Evolutionary conservation across 2,113 vertebrate species (phyloP), one percentile per base, ranked within the genome.

Genomic region (Scatophagus argus): DNA sequence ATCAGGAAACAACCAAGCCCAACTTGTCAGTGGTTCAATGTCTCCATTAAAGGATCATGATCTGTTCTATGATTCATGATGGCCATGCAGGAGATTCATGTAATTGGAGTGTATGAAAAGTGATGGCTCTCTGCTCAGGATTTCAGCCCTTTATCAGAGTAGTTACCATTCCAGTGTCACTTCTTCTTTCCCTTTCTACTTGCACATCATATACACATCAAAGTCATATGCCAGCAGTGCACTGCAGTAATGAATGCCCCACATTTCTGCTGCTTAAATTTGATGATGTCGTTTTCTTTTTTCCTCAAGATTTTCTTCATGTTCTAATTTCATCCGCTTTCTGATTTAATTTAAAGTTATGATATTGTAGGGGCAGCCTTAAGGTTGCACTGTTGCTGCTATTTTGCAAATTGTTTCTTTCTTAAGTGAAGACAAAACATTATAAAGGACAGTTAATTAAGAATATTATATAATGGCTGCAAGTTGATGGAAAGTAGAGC

Each of bases 61-160:
- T 91, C 77, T 90, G 74, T 79, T 93, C 82, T 88, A 93, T 93
- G 89, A 93, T 93, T 93, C 83, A 93, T 92, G 93, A 88, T 79
- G 83, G 82, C 91, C 80, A 70, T 59, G 87, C 79, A 79, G 86
- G 82, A 84, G 82, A 91, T 81, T 85, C 83, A n/a, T 91, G 88
- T 93, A 93, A 92, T 93, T 91, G 85, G 90, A 83, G 78, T 86
- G 71, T 87, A 86, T 80, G 86, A 77, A 90, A 88, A 87, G 83
- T 34, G 76, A 82, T 66, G 73, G 83, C 71, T 86, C 83, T 75
- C 83, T 74, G 66, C 79, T 74, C 83, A 87, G 77, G 79, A 81
- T 89, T 84, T 81, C 83, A 68, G 66, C 72, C 64, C 78, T 82
- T 89, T 90, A 88, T 87, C 83, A 67, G 82, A 83, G 83, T 81